Evolutionary conservation across 2,888 invertebrate species (phyloP).

Genomic region (Hemicrepidius hirtus): DNA sequence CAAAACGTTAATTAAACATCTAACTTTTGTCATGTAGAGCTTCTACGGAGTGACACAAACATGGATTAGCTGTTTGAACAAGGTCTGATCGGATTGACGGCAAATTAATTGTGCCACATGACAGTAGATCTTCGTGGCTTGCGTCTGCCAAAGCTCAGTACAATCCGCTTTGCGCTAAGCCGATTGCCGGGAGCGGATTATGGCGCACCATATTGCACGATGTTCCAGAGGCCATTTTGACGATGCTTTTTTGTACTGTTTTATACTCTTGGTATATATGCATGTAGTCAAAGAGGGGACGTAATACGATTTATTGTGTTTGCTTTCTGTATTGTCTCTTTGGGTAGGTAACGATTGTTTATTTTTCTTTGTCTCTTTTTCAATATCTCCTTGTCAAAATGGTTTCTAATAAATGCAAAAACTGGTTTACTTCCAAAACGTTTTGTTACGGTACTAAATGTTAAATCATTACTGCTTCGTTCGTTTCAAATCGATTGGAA

Average conservation of each 20-base stretch:
- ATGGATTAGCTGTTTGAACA: constrained; percentile 69
- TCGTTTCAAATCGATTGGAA: background rate
- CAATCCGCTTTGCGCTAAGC: constrained; percentile 70
- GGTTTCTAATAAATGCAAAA: background rate
- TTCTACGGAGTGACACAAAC: constrained; percentile 66
- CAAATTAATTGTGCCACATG: constrained; percentile 70
- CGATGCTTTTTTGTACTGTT: constrained; percentile 36
- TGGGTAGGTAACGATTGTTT: constrained; percentile 8
- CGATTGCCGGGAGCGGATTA: constrained; percentile 64
- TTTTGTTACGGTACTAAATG: constrained; percentile 1
- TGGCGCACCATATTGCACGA: constrained; percentile 59
- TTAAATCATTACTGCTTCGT: background rate
- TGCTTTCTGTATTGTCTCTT: constrained; percentile 28
- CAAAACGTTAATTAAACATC: constrained; percentile 63
- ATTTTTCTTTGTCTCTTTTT: background rate
- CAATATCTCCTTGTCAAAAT: no score
- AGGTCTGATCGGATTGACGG: constrained; percentile 70
- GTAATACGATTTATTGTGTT: constrained; percentile 45
- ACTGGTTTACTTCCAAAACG: background rate
- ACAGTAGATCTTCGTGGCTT: constrained; percentile 60
- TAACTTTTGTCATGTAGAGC: constrained; percentile 53
- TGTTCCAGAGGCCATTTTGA: constrained; percentile 55
- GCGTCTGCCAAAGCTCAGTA: constrained; percentile 62
- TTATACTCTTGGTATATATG: constrained; percentile 27
- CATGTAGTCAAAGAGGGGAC: constrained; percentile 38